Percentiles rank a stretch among this genome's conserved stretches.
phyloP scores from a whole-genome alignment of 2,888 invertebrate species.

The Meloe dianella region DNA sequence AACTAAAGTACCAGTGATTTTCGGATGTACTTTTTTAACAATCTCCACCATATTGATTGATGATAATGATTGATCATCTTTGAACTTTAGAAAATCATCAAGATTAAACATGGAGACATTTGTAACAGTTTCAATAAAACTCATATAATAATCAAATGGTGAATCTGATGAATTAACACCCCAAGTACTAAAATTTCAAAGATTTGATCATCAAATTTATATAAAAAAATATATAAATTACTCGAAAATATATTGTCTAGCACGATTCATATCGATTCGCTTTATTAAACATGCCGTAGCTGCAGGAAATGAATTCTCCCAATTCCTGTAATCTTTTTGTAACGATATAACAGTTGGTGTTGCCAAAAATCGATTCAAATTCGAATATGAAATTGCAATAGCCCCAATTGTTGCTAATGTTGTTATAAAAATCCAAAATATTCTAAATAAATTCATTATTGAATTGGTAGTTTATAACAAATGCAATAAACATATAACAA shows the following conservation, averaged over 20 bases:
- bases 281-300: conserved; percentile 64
- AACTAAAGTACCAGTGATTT: conserved; percentile 58
- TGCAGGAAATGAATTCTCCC: conserved; percentile 66
- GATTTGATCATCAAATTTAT: conserved; percentile 11
- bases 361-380: conserved; percentile 64
- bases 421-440: conserved; percentile 59
- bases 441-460: conserved; percentile 47
- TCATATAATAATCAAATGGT: conserved; percentile 60
- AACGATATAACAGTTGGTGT: conserved; percentile 70
- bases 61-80: conserved; percentile 57
- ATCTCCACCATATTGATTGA: conserved; percentile 59
- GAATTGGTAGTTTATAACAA: not conserved
- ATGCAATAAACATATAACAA: not conserved
- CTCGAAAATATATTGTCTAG: conserved; percentile 53
- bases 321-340: conserved; percentile 68
- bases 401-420: conserved; percentile 59
- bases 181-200: conserved; percentile 54
- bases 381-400: conserved; percentile 61
- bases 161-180: conserved; percentile 55
- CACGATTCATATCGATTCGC: conserved; percentile 53
- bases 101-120: conserved; percentile 60
- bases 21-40: conserved; percentile 61
- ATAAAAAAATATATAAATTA: conserved; percentile 35
- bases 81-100: conserved; percentile 55
- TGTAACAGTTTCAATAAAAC: conserved; percentile 59